phyloP scores from a whole-genome alignment of 2,888 invertebrate species.

The Pseudoips prasinana region DNA sequence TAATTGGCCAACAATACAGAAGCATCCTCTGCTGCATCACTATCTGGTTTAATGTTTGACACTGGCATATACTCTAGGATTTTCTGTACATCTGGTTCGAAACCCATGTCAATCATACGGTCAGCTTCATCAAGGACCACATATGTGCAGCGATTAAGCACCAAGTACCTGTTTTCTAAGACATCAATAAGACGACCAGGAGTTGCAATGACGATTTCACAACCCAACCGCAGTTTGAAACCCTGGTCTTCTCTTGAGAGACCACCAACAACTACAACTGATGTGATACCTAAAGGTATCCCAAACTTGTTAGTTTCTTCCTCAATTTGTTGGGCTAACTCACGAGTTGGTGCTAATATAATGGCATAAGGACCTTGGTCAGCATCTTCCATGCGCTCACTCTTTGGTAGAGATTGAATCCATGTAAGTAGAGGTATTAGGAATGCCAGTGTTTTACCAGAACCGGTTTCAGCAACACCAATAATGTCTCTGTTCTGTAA shows the following conservation, averaged over 20 bases:
- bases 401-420: slow-evolving; percentile 99
- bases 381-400: slow-evolving; percentile 93
- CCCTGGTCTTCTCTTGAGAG: slow-evolving; percentile 99
- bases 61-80: slow-evolving; percentile 99
- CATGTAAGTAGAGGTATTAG: slow-evolving; percentile 97
- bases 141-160: slow-evolving; percentile 98
- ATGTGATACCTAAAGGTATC: slow-evolving; percentile 93
- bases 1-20: slow-evolving; percentile 95
- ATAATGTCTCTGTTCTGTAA: slow-evolving; percentile 97
- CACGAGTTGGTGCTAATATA: slow-evolving; percentile 99
- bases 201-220: slow-evolving; percentile 99
- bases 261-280: slow-evolving; percentile 99
- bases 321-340: slow-evolving; percentile 99
- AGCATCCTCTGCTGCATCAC: slow-evolving; percentile 98
- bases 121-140: slow-evolving; percentile 98
- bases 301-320: slow-evolving; percentile 99
- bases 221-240: slow-evolving; percentile 96
- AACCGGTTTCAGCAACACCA: slow-evolving; percentile 99
- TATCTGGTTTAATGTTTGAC: slow-evolving; percentile 98
- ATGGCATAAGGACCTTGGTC: slow-evolving; percentile 99
- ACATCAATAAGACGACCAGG: slow-evolving; percentile 99
- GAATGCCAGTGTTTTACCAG: slow-evolving; percentile 99
- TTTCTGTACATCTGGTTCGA: slow-evolving; percentile 98
- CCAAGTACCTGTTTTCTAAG: slow-evolving; percentile 97
- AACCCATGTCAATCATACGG: slow-evolving; percentile 99